Percentiles rank a stretch among this genome's conserved stretches.
Conservation (phyloP, 37 sponge, comb jelly and placozoan species). For the Spongilla lacustris region DNA sequence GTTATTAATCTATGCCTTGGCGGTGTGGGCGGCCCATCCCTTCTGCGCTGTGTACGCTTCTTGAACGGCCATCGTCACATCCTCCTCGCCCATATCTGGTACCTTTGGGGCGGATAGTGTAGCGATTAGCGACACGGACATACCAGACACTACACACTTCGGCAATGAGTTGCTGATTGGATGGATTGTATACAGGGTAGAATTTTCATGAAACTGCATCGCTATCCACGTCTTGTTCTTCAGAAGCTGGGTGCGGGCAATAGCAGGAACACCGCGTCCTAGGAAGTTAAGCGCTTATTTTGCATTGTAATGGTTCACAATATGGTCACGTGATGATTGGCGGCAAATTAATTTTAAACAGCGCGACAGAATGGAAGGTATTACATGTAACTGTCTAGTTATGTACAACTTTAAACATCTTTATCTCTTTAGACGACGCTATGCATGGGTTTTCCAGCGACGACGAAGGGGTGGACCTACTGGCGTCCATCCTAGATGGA, state of each 20-base stretch:
- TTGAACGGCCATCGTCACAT: slow-evolving; percentile 57
- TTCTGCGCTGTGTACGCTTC: slow-evolving; percentile 53
- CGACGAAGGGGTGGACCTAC: slow-evolving; percentile 7
- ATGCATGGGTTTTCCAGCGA: background rate
- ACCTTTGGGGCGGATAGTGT: slow-evolving; percentile 7
- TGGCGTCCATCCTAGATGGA: background rate
- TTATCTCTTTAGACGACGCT: background rate
- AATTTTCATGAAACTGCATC: slow-evolving; percentile 17
- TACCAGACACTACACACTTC: slow-evolving; percentile 24
- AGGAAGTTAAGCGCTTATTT: background rate
- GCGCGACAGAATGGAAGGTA: background rate
- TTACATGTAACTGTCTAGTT: too few relatives aligned
- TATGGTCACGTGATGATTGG: background rate
- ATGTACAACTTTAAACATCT: too few relatives aligned
- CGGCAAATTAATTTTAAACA: background rate
- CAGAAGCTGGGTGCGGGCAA: slow-evolving; percentile 23
- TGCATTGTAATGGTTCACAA: too few relatives aligned
- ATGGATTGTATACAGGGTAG: slow-evolving; percentile 70
- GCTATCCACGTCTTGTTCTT: slow-evolving; percentile 60
- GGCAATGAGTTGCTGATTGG: slow-evolving; percentile 62
- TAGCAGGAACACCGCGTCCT: slow-evolving; percentile 16
- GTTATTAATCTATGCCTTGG: too few relatives aligned
- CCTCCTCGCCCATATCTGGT: slow-evolving; percentile 65
- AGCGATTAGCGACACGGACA: background rate
- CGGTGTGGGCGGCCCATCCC: slow-evolving; percentile 51